Base-by-base conservation (phyloP, 1,140 invertebrate genomes). In the Drosophila mayri region DNA sequence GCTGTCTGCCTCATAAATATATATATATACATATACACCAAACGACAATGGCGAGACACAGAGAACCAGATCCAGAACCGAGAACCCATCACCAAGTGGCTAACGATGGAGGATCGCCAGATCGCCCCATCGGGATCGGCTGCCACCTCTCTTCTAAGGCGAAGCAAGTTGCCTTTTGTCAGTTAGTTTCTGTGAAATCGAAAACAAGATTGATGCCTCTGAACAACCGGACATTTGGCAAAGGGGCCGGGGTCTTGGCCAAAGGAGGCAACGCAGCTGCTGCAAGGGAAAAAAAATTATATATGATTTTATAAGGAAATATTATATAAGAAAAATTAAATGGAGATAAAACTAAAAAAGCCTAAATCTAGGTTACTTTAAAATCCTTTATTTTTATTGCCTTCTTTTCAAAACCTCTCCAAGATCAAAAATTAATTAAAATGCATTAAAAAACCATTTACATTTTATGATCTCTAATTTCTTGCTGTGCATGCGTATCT, bases 141-240 rank as follows among this genome's bases (percentile, higher is more conserved):
- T 18, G 32, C 8, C 16, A 28, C 38, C 30, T 25, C 6, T 50
- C 55, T 52, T 77, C 67, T 57, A 74, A 57, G 64, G 82, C 57
- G 55, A 65, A 85, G 76, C 81, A 84, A 70, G 81, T 84, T 85
- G 77, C 81, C 66, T 84, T 84, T 67, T 57, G 32, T 44, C 83
- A 81, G 81, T 76, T 72, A 72, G 52, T 77, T 81, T 70, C 67
- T 84, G 79, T 84, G 84, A 88, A 88, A 88, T 84, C 84, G 84
- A 88, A 88, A 88, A 88, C 84, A 78, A 84, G 85, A 90, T 88
- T 88, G 85, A 88, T 90, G 73, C 67, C 46, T 44, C 32, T 25
- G 28, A 18, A 6, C 60, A 76, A 57, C 77, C 70, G 70, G 78
- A 75, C 70, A 41, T 38, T 52, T 43, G 54, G 44, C 7, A 38